Base-by-base conservation (phyloP, 2,113 vertebrate species). In the Echinops telfairi region DNA sequence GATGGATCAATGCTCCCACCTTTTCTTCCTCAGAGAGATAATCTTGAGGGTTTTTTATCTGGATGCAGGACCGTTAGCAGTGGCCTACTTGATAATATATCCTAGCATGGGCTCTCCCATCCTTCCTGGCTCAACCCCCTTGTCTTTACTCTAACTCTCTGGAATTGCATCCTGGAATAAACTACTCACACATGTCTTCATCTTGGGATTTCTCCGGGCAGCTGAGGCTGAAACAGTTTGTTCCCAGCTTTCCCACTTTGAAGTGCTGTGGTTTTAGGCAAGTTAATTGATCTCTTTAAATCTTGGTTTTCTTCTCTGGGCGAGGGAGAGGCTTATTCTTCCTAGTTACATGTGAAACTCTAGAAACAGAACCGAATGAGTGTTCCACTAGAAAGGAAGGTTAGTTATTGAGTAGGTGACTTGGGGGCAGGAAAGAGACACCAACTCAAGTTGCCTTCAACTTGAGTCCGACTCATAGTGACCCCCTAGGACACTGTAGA, bases 241-340 rank as follows among this genome's bases (percentile, higher is more conserved):
- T 70, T 70, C 27, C 81, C 47, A 85, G 66, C 22, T 80, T 77
- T 81, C 27, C 14, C 11, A 53, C 36, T 70, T 70, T 83, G 57
- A n/a, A 64, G n/a, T 31, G 53, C 17, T 83, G 83, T 66, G 40
- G 57, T 23, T 89, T 90, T 38, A 91, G 73, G 31, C 60, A 33
- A 77, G 38, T 82, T 89, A 36, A 8, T 86, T 94, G 71, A 38
- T 79, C 73, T 91, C 25, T 81, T 87, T 70, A 77, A 23, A 16
- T 38, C 2, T 68, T 78, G 15, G 23, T 71, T 36, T 81, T 73
- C 36, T 38, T 11, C 75, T 6, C 33, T 23, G 22, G 3, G 40
- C 19, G 36, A 77, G 31, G n/a, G 19, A 91, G 23, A 82, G 70
- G 6, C 6, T 33, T 36, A 38, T 20, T 40, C 75, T 76, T 93